Evolutionary conservation across 2,888 invertebrate species (phyloP).

Genomic region (Endotricha flammealis): DNA sequence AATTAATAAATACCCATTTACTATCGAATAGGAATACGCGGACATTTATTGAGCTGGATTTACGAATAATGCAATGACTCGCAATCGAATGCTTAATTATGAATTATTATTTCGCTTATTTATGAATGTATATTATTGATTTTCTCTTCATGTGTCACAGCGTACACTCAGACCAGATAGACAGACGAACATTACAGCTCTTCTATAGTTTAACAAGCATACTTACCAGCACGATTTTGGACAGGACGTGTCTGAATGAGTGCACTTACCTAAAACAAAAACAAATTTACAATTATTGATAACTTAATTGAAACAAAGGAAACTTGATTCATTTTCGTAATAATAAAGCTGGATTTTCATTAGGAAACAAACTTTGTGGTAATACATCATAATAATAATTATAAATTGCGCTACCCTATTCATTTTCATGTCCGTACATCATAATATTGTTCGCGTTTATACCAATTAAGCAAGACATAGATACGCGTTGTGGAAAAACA

Average conservation of each 20-base stretch:
- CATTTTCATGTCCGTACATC: conserved; percentile 61
- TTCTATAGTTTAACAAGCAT: too few relatives aligned
- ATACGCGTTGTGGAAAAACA: conserved; percentile 49
- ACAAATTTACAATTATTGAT: conserved; percentile 18
- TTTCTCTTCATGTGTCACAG: too few relatives aligned
- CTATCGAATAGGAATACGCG: not conserved
- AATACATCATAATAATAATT: conserved; percentile 48
- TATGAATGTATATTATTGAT: too few relatives aligned
- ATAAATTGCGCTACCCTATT: conserved; percentile 47
- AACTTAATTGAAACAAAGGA: conserved; percentile 8
- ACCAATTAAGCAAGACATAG: conserved; percentile 58
- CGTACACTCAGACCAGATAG: too few relatives aligned
- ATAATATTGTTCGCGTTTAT: conserved; percentile 54
- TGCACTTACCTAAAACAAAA: conserved; percentile 54
- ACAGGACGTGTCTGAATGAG: too few relatives aligned
- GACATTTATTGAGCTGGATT: too few relatives aligned
- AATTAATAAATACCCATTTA: conserved; percentile 1
- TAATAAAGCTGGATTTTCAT: conserved; percentile 33
- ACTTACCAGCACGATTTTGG: too few relatives aligned
- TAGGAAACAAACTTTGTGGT: conserved; percentile 27
- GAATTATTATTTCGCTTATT: too few relatives aligned
- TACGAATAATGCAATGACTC: too few relatives aligned
- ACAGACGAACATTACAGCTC: too few relatives aligned
- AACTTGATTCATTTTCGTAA: conserved; percentile 20
- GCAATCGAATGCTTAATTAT: too few relatives aligned